Evolutionary conservation across 2,113 vertebrate species (phyloP).

Genomic region (Rhabdornis inornatus): DNA sequence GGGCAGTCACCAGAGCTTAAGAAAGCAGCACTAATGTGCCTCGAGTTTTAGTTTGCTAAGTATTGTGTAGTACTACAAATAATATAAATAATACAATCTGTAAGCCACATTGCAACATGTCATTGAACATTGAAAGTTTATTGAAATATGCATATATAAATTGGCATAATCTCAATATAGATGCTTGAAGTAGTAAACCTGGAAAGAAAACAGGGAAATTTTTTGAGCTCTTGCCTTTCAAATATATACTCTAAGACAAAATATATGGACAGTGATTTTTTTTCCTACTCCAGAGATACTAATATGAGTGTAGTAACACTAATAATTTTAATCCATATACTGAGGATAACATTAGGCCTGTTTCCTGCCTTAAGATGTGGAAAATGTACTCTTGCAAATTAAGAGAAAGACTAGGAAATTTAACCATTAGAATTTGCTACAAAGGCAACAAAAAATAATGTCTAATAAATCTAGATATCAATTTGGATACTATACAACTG

Average conservation of each 20-base stretch:
- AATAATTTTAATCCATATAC: not conserved
- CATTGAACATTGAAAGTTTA: not conserved
- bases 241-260: not conserved
- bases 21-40: not conserved
- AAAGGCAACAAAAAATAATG: not conserved
- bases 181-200: not conserved
- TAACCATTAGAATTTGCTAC: not conserved
- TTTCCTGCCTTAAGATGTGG: not conserved
- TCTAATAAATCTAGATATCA: not conserved
- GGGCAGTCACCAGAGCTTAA: constrained; percentile 1
- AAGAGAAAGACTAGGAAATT: not conserved
- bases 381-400: not conserved
- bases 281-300: not conserved
- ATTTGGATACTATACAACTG: not conserved
- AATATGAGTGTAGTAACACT: not conserved
- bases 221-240: not conserved
- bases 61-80: not conserved
- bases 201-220: not conserved
- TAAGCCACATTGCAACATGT: not conserved
- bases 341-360: not conserved
- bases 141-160: not conserved
- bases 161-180: not conserved
- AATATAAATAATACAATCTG: not conserved
- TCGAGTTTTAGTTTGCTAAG: not conserved
- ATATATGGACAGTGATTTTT: not conserved